These are phyloP conservation scores for Temnothorax rugatulus DNA, from an alignment of 2,888 invertebrate genomes.

Conservation along the genomic window DNA sequence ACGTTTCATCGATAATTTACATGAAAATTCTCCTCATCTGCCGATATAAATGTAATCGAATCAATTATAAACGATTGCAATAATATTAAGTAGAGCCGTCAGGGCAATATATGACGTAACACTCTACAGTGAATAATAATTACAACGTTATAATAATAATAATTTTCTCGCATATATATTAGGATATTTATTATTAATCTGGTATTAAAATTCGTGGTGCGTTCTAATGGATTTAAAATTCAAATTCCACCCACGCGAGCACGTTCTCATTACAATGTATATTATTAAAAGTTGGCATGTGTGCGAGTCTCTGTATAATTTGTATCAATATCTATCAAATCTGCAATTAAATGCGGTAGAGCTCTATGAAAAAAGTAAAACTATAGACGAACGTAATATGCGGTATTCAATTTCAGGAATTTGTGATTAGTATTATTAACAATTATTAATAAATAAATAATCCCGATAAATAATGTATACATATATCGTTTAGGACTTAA, in stretches of 20 bases:
- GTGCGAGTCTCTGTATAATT: not conserved
- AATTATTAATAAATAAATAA: slow-evolving; percentile 37
- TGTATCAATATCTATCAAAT: slow-evolving; percentile 27
- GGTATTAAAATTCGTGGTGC: slow-evolving; percentile 47
- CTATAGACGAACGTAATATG: slow-evolving; percentile 5
- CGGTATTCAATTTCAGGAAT: slow-evolving; percentile 9
- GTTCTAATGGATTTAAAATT: slow-evolving; percentile 55
- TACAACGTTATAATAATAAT: slow-evolving; percentile 42
- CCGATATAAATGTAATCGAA: slow-evolving; percentile 37
- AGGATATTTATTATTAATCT: slow-evolving; percentile 49
- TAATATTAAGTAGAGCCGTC: slow-evolving; percentile 40
- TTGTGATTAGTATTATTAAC: slow-evolving; percentile 6
- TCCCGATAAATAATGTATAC: not conserved
- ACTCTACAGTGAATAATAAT: slow-evolving; percentile 46
- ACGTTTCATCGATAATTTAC: slow-evolving; percentile 39
- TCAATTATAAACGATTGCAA: slow-evolving; percentile 48
- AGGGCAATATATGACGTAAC: slow-evolving; percentile 14
- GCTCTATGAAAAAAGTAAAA: slow-evolving; percentile 18
- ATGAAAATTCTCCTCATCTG: slow-evolving; percentile 46
- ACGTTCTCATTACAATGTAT: slow-evolving; percentile 45
- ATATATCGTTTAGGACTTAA: slow-evolving; percentile 3
- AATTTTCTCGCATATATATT: slow-evolving; percentile 52
- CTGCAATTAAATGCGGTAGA: slow-evolving; percentile 27
- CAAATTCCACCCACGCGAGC: slow-evolving; percentile 34
- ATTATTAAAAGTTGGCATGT: slow-evolving; percentile 44